Evolutionary conservation across 2,888 invertebrate genomes (phyloP).

Genomic region (Leucophora obtusa): DNA sequence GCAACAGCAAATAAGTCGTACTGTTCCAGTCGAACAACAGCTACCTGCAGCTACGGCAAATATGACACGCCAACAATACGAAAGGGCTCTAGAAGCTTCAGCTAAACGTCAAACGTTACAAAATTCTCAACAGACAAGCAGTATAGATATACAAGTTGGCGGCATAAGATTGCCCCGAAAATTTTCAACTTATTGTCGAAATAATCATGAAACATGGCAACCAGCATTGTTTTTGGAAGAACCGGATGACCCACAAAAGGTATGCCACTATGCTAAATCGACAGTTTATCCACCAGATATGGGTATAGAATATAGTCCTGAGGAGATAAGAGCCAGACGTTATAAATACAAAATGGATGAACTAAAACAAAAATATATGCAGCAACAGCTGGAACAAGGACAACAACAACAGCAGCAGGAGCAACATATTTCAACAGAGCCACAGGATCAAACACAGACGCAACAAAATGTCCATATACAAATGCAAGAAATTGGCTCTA

Average conservation of each 20-base stretch:
- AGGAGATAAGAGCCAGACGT: constrained; percentile 75
- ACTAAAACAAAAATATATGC: constrained; percentile 27
- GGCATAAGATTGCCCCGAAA: constrained; percentile 75
- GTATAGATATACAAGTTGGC: constrained; percentile 62
- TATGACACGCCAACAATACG: constrained; percentile 63
- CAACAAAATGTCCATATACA: constrained; percentile 46
- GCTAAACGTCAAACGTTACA: constrained; percentile 43
- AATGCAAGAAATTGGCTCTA: constrained; percentile 61
- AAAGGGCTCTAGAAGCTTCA: constrained; percentile 63
- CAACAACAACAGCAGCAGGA: constrained; percentile 48
- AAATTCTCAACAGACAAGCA: constrained; percentile 46
- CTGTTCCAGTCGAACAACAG: constrained; percentile 66
- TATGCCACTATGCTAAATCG: constrained; percentile 76
- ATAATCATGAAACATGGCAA: constrained; percentile 78
- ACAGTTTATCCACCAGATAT: constrained; percentile 76
- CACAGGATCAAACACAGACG: constrained; percentile 28
- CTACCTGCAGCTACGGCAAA: constrained; percentile 65
- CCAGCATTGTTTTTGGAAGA: constrained; percentile 78
- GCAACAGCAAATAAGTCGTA: constrained; percentile 38
- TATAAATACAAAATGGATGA: constrained; percentile 67
- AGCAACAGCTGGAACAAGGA: constrained; percentile 19
- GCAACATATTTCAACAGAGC: constrained; percentile 21
- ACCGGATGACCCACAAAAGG: constrained; percentile 76
- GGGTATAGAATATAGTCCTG: constrained; percentile 76
- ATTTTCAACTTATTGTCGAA: constrained; percentile 75